Percentiles rank a stretch among this genome's conserved stretches.
These are phyloP conservation scores for Hoplodrina ambigua DNA, from an alignment of 2,888 invertebrate genomes.

Conservation along the genomic window DNA sequence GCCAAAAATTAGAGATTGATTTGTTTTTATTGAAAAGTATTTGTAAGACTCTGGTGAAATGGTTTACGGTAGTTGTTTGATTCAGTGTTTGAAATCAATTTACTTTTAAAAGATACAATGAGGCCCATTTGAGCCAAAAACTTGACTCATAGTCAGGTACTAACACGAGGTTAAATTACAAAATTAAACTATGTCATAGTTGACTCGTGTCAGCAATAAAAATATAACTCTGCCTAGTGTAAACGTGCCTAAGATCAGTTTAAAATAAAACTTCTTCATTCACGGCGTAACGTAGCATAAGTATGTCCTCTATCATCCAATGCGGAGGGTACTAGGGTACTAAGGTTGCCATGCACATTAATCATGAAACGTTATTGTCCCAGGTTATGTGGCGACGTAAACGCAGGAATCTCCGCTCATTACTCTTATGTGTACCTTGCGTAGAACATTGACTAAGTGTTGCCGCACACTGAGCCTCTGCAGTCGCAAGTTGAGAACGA, in stretches of 20 bases:
- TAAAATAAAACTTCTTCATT: not conserved
- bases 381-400: conserved; percentile 43
- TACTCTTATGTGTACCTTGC: conserved; percentile 20
- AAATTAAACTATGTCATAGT: too few relatives aligned
- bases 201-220: too few relatives aligned
- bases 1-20: too few relatives aligned
- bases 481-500: too few relatives aligned
- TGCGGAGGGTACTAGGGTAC: conserved; percentile 36
- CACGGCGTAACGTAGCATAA: conserved; percentile 63
- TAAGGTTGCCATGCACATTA: conserved; percentile 54
- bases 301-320: conserved; percentile 37
- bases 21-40: too few relatives aligned
- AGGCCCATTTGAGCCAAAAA: too few relatives aligned
- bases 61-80: too few relatives aligned
- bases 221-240: not conserved
- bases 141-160: too few relatives aligned
- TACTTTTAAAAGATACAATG: too few relatives aligned
- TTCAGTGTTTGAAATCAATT: too few relatives aligned
- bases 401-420: conserved; percentile 51
- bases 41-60: too few relatives aligned
- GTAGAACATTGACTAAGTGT: conserved; percentile 19
- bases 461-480: not conserved
- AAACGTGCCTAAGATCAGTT: not conserved
- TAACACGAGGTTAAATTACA: too few relatives aligned
- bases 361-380: conserved; percentile 61